phyloP scores from a whole-genome alignment of 2,113 vertebrate genomes.

The Anguilla rostrata region DNA sequence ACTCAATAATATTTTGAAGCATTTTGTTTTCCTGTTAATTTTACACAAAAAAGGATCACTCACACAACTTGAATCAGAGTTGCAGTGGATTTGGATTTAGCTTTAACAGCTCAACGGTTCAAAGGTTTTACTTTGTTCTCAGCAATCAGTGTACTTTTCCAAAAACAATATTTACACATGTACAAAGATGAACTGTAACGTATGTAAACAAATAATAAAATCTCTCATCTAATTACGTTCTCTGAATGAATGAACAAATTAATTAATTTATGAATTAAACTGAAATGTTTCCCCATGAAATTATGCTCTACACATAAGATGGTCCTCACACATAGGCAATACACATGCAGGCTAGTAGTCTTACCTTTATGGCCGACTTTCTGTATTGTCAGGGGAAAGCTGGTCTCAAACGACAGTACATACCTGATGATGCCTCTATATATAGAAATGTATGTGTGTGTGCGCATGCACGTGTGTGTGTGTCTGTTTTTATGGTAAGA shows the following conservation, averaged over 20 bases:
- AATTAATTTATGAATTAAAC: not conserved
- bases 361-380: not conserved
- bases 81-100: not conserved
- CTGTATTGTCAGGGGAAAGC: not conserved
- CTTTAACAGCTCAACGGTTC: not conserved
- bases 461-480: constrained; percentile 9
- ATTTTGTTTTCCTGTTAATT: too few relatives aligned
- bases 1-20: too few relatives aligned
- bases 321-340: not conserved
- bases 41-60: not conserved
- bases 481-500: not conserved
- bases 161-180: not conserved
- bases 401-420: not conserved
- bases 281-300: not conserved
- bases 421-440: not conserved
- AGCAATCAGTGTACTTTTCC: not conserved
- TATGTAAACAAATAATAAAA: not conserved
- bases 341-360: not conserved
- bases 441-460: not conserved
- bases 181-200: not conserved
- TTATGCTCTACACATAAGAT: not conserved
- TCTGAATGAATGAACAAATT: not conserved
- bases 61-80: not conserved
- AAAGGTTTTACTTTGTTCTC: not conserved
- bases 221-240: not conserved